These are phyloP conservation scores for Toxotes chatareus DNA, from an alignment of 2,113 vertebrate genomes.

Conservation along the genomic window DNA sequence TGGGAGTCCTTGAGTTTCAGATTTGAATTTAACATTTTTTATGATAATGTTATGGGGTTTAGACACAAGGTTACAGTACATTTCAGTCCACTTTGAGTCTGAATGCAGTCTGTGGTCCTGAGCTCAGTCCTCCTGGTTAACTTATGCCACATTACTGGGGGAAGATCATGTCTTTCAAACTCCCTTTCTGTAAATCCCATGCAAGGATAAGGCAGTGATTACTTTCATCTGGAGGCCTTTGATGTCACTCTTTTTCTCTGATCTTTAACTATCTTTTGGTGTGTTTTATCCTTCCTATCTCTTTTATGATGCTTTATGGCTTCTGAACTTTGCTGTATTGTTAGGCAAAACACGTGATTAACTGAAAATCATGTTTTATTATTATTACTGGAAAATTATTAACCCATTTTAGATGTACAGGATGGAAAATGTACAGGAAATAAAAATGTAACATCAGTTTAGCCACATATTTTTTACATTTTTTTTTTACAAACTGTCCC, in stretches of 20 bases:
- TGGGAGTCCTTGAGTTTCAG: background rate
- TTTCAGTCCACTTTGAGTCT: background rate
- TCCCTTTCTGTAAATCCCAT: background rate
- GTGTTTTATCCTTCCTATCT: background rate
- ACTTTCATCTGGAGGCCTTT: background rate
- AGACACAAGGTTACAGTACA: constrained; percentile 17
- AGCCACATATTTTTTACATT: background rate
- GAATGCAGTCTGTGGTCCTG: background rate
- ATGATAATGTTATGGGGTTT: background rate
- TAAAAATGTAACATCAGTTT: background rate
- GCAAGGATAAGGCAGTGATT: too few relatives aligned
- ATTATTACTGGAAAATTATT: background rate
- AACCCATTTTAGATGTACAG: background rate
- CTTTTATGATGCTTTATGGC: background rate
- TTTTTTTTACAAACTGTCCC: background rate
- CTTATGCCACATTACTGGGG: constrained; percentile 1
- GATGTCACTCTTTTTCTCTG: background rate
- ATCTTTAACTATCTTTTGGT: background rate
- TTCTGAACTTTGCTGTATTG: background rate
- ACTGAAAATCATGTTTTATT: background rate
- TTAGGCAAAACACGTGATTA: background rate
- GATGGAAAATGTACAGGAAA: background rate
- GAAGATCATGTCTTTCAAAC: too few relatives aligned
- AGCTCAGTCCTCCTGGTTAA: background rate
- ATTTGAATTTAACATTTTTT: constrained; percentile 13